These are phyloP conservation scores for Metopia argyrocephala DNA, from an alignment of 2,888 invertebrate genomes.

Conservation along the genomic window DNA sequence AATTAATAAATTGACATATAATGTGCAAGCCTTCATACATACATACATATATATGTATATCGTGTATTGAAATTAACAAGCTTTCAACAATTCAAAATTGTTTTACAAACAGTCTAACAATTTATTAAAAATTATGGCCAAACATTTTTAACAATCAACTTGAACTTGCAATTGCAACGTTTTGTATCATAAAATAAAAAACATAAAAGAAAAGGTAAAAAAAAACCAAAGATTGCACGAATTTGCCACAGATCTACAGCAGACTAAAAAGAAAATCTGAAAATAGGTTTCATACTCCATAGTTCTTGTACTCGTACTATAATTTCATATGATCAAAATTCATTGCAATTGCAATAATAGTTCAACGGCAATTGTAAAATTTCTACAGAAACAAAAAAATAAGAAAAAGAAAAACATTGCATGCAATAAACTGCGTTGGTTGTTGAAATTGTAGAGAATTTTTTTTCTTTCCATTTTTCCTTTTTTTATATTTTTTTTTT, in stretches of 20 bases:
- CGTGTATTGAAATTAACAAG: neutral
- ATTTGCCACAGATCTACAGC: slow-evolving; percentile 28
- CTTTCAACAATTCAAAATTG: neutral
- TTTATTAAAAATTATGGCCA: slow-evolving; percentile 28
- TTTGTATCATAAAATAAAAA: neutral
- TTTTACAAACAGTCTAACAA: neutral
- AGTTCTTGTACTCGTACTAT: too few species aligned
- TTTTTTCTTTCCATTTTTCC: neutral
- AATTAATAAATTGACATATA: too few species aligned
- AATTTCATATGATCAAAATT: neutral
- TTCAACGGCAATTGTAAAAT: slow-evolving; percentile 34
- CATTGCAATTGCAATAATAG: slow-evolving; percentile 2
- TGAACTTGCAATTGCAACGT: slow-evolving; percentile 2
- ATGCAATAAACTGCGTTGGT: slow-evolving; percentile 48
- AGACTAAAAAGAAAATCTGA: neutral
- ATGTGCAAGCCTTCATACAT: neutral
- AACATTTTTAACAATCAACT: neutral
- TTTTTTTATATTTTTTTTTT: neutral
- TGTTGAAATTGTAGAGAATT: slow-evolving; percentile 31
- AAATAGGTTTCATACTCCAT: too few species aligned
- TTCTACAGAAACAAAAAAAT: neutral
- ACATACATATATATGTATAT: neutral
- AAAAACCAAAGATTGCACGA: slow-evolving; percentile 22
- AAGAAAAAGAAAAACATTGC: neutral
- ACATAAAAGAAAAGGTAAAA: too few species aligned